Percentiles rank a stretch among this genome's conserved stretches.
phyloP scores from a whole-genome alignment of 2,113 vertebrate genomes.

The Henicopernis longicauda region DNA sequence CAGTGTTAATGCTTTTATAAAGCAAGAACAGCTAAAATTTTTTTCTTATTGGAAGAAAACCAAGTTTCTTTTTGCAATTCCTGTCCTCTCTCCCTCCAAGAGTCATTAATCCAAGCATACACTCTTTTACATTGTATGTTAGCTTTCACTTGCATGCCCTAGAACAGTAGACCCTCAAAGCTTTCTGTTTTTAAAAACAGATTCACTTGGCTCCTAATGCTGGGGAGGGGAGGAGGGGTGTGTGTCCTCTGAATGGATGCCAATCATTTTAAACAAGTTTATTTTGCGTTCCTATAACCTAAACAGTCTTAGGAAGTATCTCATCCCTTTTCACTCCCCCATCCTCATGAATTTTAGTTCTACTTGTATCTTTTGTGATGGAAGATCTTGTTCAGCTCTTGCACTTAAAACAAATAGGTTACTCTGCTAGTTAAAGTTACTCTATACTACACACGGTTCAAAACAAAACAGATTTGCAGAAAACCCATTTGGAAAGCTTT shows the following conservation, averaged over 20 bases:
- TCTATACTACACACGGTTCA: background rate
- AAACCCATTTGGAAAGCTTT: background rate
- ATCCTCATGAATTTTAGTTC: background rate
- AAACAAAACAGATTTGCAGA: background rate
- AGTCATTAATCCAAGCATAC: background rate
- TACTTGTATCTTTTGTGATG: background rate
- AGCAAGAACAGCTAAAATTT: background rate
- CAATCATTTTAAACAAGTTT: background rate
- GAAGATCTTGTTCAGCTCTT: background rate
- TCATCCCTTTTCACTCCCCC: background rate
- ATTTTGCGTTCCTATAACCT: background rate
- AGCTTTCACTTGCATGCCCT: conserved; percentile 10
- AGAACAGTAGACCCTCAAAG: background rate
- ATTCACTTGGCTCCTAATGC: background rate
- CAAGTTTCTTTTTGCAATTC: background rate
- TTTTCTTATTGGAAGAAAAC: background rate
- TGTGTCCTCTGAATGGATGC: background rate
- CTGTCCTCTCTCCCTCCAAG: background rate
- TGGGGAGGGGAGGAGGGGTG: background rate
- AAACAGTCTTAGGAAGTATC: background rate
- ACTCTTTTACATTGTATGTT: background rate
- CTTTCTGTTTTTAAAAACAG: background rate
- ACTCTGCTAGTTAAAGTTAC: background rate
- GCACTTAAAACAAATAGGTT: background rate
- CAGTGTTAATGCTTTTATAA: background rate